Evolutionary conservation across 2,888 invertebrate genomes (phyloP), one percentile per base, ranked within the genome.

Genomic region (Euclidia mi): DNA sequence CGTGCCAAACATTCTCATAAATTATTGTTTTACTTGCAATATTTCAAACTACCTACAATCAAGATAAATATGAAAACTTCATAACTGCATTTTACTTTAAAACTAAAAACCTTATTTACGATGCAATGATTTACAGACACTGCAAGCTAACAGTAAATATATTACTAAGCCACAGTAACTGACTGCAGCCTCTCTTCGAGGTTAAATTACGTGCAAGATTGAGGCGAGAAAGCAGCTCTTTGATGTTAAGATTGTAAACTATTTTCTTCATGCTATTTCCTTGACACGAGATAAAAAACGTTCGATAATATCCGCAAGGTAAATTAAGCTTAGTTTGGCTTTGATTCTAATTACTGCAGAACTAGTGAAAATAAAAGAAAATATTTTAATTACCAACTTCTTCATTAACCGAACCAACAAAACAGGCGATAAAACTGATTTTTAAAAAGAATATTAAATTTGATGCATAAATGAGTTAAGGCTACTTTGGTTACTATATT

Each of bases 161-260:
- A 28, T n/a, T 11, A 35, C 25, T 49, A 46, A 51, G 46, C 42
- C 15, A n/a, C n/a, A n/a, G n/a, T n/a, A 43, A 18, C 41, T 43
- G 17, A 50, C 31, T 40, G 49, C 12, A 32, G 48, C 12, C 18
- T 10, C 10, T 7, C 64, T 73, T 64, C 64, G 53, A 73, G 51
- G 59, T 70, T 58, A 55, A 71, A 67, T 63, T 57, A 45, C 57
- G 53, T 11, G 55, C 55, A 66, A 70, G 47, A 52, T 59, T 43
- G 46, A 37, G 25, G 15, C 20, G 18, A 32, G 25, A 41, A 29
- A 46, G 12, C 41, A 29, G 35, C 11, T 29, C 44, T 56, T 49
- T 46, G 28, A 52, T 29, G 44, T 47, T 12, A 32, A 9, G 31
- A 11, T 2, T 14, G 7, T 11, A 7, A n/a, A 38, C n/a, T 40